phyloP scores from a whole-genome alignment of 2,113 vertebrate genomes.

The Origma solitaria region DNA sequence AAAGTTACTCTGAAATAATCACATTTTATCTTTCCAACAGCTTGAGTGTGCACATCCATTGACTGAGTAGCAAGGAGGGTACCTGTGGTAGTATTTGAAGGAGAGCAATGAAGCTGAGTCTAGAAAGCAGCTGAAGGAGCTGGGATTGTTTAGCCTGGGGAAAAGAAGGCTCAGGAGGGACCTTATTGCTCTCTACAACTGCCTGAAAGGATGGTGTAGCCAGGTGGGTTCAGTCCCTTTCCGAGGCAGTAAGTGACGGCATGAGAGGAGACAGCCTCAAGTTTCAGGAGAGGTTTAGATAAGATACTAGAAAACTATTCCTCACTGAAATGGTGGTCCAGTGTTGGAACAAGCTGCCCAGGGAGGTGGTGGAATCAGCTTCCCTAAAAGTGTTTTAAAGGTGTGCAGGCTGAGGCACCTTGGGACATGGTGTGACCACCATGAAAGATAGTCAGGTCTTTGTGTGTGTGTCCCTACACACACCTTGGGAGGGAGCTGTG shows the following conservation, averaged over 20 bases:
- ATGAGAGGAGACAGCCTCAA: background rate
- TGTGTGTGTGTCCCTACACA: fast-evolving
- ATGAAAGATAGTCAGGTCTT: background rate
- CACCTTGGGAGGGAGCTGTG: background rate
- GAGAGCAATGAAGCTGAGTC: background rate
- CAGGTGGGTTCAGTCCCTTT: background rate
- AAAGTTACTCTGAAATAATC: background rate
- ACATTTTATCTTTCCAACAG: background rate
- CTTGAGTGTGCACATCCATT: background rate
- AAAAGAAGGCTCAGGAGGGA: background rate
- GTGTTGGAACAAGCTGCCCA: background rate
- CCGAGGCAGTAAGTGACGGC: background rate
- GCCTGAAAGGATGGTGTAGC: background rate
- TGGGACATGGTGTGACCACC: background rate
- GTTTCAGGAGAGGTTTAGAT: background rate
- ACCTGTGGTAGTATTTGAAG: background rate
- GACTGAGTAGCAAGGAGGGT: background rate
- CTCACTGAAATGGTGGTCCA: background rate
- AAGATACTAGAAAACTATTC: too few relatives aligned
- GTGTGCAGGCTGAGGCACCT: too few relatives aligned
- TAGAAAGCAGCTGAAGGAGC: background rate
- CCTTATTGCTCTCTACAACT: background rate
- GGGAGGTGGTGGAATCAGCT: background rate
- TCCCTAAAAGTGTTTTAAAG: background rate
- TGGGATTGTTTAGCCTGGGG: background rate